Conservation (phyloP, 2,113 vertebrate genomes). For the Taxidea taxus region DNA sequence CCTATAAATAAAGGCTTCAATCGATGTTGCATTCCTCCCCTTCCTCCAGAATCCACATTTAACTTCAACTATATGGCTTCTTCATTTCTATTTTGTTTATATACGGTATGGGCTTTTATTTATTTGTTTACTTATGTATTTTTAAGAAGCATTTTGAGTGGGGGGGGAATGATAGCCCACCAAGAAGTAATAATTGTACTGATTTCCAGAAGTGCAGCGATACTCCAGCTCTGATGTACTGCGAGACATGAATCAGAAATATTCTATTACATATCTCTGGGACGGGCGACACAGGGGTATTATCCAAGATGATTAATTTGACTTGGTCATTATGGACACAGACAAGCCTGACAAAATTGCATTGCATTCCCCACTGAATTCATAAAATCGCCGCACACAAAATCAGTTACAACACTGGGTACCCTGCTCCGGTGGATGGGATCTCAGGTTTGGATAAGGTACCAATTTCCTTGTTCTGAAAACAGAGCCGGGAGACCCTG, state of each 20-base stretch:
- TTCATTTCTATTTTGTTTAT: conserved; percentile 77
- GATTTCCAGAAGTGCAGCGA: conserved; percentile 93
- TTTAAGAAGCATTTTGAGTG: conserved; percentile 81
- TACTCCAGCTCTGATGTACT: conserved; percentile 92
- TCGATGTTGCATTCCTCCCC: conserved; percentile 33
- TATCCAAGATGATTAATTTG: conserved; percentile 98
- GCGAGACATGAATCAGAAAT: conserved; percentile 95
- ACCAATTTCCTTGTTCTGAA: conserved; percentile 55
- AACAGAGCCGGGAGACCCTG: conserved; percentile 7
- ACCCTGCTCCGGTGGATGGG: conserved; percentile 72
- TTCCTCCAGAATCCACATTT: conserved; percentile 35
- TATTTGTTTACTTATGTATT: conserved; percentile 60
- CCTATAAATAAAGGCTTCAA: conserved; percentile 72
- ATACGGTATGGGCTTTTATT: conserved; percentile 44
- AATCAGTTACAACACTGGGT: conserved; percentile 75
- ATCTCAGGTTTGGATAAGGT: conserved; percentile 75
- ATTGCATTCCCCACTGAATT: conserved; percentile 94
- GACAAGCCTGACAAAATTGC: conserved; percentile 95
- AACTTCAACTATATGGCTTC: conserved; percentile 80
- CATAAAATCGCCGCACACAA: conserved; percentile 79
- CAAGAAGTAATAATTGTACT: conserved; percentile 94
- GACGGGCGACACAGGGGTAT: conserved; percentile 94
- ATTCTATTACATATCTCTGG: conserved; percentile 97
- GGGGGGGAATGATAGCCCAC: conserved; percentile 91
- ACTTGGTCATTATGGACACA: conserved; percentile 96